Conservation (phyloP, 1,140 invertebrate species). For the Ceratina calcarata region DNA sequence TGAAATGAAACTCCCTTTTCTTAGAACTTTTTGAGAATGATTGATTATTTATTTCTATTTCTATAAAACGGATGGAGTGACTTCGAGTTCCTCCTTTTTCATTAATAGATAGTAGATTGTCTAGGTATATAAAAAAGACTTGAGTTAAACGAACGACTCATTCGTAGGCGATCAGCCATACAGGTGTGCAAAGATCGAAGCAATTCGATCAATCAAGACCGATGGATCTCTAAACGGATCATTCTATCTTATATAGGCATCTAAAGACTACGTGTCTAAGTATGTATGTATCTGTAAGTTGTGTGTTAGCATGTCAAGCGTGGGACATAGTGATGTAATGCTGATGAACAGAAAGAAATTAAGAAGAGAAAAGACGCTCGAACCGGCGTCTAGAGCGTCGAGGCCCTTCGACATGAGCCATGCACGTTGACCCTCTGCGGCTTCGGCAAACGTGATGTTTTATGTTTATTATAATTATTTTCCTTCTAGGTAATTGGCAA, state of each 20-base stretch:
- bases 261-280: slow-evolving; percentile 64
- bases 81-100: background rate
- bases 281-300: slow-evolving; percentile 68
- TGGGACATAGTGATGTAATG: slow-evolving; percentile 55
- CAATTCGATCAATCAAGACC: slow-evolving; percentile 9
- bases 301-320: slow-evolving; percentile 64
- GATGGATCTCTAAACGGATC: background rate
- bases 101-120: background rate
- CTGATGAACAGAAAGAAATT: slow-evolving; percentile 29
- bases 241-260: slow-evolving; percentile 50
- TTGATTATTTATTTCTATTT: too few relatives aligned
- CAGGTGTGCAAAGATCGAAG: slow-evolving; percentile 1
- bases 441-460: background rate
- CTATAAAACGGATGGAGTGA: background rate
- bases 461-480: background rate
- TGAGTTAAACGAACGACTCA: slow-evolving; percentile 28
- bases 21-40: background rate
- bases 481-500: background rate
- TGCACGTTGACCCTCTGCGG: slow-evolving; percentile 32
- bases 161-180: slow-evolving; percentile 37
- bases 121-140: background rate
- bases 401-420: slow-evolving; percentile 6
- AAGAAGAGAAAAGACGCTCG: slow-evolving; percentile 21
- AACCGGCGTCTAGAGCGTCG: slow-evolving; percentile 24
- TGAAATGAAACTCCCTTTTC: background rate